Base-by-base conservation (phyloP, 2,888 invertebrate species). In the Aricia artaxerxes region DNA sequence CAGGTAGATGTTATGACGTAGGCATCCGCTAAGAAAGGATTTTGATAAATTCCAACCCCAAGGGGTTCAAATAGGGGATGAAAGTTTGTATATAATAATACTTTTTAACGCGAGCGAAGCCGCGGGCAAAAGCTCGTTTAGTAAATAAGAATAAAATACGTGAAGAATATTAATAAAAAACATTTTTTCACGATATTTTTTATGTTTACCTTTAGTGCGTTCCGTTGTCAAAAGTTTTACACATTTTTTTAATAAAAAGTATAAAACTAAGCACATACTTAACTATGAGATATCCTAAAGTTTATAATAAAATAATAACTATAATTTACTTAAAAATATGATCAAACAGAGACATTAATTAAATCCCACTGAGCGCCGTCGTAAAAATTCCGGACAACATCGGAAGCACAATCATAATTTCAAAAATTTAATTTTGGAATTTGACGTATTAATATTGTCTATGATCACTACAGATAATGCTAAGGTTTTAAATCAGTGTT, bases 301-400 rank as follows among this genome's bases (percentile, higher is more conserved):
- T 44, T n/a, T 3, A 44, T 73, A 38, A 44, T 40, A n/a, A 57
- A 57, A 16, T 57, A 57, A 40, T 44, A 73, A 73, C 73, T 44
- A 44, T 93, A 92, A 91, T 84, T 92, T 87, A 85, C 82, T 31
- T 83, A 89, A 89, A 90, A 89, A 90, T 88, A 91, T 88, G 88
- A 85, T 82, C 86, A 78, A 86, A 89, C 89, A 88, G 82, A 88
- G 85, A 84, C 90, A 92, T 93, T 93, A 93, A 93, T 93, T 93
- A 92, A 84, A 85, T 88, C 86, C 92, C 90, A 85, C 87, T 85
- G 81, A 88, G 85, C 82, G 81, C 80, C 79, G 84, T 85, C 86
- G 85, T 90, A 88, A 90, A 89, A 86, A 88, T 78, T 69, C 57
- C 78, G 80, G 91, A 91, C 92, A 89, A 86, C 84, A 91, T 92